phyloP scores from a whole-genome alignment of 2,888 invertebrate genomes.

The Cyrtodaria siliqua region DNA sequence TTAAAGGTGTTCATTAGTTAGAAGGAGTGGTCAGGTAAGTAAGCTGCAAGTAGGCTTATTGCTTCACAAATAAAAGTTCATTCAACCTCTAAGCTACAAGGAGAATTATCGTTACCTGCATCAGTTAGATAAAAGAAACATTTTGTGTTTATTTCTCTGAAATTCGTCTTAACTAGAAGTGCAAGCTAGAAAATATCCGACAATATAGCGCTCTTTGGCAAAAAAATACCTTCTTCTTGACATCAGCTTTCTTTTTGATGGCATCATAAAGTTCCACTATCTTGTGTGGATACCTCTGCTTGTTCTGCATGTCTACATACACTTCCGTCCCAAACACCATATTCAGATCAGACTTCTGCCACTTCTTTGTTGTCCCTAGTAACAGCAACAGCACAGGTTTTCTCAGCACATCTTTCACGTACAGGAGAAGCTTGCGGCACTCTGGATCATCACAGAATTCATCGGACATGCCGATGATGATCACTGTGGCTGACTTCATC shows the following conservation, averaged over 20 bases:
- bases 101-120: no score
- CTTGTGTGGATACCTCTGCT: conserved; percentile 72
- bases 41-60: no score
- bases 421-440: conserved; percentile 77
- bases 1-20: no score
- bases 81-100: no score
- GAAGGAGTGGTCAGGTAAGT: no score
- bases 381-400: conserved; percentile 78
- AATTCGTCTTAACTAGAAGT: no score
- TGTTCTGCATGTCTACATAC: conserved; percentile 81
- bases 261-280: conserved; percentile 76
- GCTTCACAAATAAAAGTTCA: no score
- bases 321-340: conserved; percentile 75
- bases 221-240: conserved; percentile 60
- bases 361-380: conserved; percentile 76
- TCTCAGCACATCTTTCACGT: conserved; percentile 76
- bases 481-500: conserved; percentile 78
- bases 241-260: conserved; percentile 67
- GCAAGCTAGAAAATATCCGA: no score
- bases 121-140: no score
- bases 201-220: no score
- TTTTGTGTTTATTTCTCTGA: no score
- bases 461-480: conserved; percentile 81
- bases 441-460: conserved; percentile 77
- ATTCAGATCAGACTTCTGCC: conserved; percentile 78